A percentile compares a stretch with the other conserved stretches of the same genome.
These are phyloP conservation scores for Gastrophysa polygoni DNA, from an alignment of 2,888 invertebrate genomes.

Conservation along the genomic window DNA sequence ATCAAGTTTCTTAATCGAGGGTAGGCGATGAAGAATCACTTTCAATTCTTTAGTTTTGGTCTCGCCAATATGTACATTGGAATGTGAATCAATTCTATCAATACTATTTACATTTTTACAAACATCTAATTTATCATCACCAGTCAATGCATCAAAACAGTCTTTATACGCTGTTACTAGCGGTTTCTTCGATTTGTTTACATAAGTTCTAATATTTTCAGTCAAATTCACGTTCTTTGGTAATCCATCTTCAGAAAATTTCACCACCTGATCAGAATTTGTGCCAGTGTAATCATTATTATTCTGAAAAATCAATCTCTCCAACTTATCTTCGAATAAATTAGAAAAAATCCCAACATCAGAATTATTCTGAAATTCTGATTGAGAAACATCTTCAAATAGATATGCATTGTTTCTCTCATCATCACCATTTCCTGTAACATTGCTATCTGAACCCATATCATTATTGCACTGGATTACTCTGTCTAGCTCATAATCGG, in stretches of 20 bases:
- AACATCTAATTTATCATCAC: conserved; percentile 32
- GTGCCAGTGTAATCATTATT: conserved; percentile 12
- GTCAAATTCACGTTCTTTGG: conserved; percentile 39
- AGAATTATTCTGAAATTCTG: background rate
- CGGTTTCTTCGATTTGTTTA: conserved; percentile 29
- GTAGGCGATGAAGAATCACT: conserved; percentile 32
- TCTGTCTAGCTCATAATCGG: conserved; percentile 5
- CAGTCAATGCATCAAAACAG: conserved; percentile 33
- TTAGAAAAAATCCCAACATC: conserved; percentile 23
- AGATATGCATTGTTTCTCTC: background rate
- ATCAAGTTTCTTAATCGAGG: conserved; percentile 20
- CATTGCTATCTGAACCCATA: conserved; percentile 7
- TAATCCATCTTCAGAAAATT: conserved; percentile 25
- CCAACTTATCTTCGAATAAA: conserved; percentile 18
- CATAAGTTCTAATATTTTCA: conserved; percentile 37
- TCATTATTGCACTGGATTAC: conserved; percentile 27
- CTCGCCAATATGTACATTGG: conserved; percentile 34
- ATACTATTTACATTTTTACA: conserved; percentile 40
- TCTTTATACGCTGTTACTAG: conserved; percentile 32
- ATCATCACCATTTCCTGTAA: background rate
- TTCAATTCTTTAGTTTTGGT: conserved; percentile 35
- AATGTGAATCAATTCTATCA: conserved; percentile 31
- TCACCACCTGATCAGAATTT: conserved; percentile 10
- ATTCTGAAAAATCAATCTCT: conserved; percentile 20
- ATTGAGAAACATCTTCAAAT: conserved; percentile 9